A percentile compares a stretch with the other conserved stretches of the same genome.
phyloP scores from a whole-genome alignment of 1,140 invertebrate species.

The Drosophila rufa region DNA sequence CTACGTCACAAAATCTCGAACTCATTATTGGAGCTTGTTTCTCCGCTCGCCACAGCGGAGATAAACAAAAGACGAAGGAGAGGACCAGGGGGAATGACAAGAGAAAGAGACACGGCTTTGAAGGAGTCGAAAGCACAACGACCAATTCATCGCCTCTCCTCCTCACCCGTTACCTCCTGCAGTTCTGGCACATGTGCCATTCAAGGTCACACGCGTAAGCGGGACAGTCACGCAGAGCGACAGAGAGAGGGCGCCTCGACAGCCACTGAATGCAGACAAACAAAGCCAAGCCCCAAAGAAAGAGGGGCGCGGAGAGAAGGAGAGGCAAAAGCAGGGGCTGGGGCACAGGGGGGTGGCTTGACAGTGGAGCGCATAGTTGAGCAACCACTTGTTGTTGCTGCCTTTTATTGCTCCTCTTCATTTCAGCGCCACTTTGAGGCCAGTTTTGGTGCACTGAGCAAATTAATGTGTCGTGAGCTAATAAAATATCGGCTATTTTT shows the following conservation, averaged over 20 bases:
- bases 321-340: background rate
- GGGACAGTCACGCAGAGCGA: slow-evolving; percentile 29
- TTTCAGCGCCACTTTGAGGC: slow-evolving; percentile 50
- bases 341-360: slow-evolving; percentile 13
- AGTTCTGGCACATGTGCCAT: slow-evolving; percentile 66
- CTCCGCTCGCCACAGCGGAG: background rate
- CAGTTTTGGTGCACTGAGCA: slow-evolving; percentile 37
- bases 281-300: slow-evolving; percentile 53
- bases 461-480: background rate
- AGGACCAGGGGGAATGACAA: background rate
- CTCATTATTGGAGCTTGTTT: slow-evolving; percentile 30
- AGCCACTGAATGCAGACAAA: slow-evolving; percentile 45
- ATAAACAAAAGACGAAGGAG: slow-evolving; percentile 7
- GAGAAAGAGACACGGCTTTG: background rate
- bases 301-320: background rate
- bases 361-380: slow-evolving; percentile 68
- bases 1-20: slow-evolving; percentile 33
- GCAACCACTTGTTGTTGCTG: slow-evolving; percentile 78
- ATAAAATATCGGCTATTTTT: too few species aligned
- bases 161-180: slow-evolving; percentile 38
- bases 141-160: slow-evolving; percentile 17
- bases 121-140: slow-evolving; percentile 13
- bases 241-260: background rate
- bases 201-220: slow-evolving; percentile 65
- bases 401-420: slow-evolving; percentile 53